Conservation (phyloP, 1,140 invertebrate species). For the Agrypnia vestita region DNA sequence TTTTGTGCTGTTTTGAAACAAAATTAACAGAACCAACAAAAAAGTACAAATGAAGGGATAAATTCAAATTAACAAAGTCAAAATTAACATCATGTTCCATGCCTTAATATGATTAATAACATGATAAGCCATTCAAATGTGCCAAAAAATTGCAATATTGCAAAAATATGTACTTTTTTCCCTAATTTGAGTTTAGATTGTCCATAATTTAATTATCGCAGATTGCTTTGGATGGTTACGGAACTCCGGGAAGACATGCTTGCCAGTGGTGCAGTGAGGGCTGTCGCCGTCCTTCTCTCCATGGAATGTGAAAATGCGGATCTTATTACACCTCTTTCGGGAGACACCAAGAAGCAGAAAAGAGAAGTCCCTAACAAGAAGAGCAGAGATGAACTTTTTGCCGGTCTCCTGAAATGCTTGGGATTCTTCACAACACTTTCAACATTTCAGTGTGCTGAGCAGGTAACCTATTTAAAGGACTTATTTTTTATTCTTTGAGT, state of each 20-base stretch:
- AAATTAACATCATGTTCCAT: no score
- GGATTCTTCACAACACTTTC: slow-evolving; percentile 69
- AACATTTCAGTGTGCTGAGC: slow-evolving; percentile 67
- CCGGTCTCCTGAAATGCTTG: slow-evolving; percentile 70
- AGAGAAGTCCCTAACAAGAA: slow-evolving; percentile 64
- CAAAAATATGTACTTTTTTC: no score
- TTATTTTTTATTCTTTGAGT: no score
- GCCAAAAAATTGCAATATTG: no score
- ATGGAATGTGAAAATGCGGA: slow-evolving; percentile 67
- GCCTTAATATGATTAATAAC: no score
- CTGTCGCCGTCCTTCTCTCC: slow-evolving; percentile 66
- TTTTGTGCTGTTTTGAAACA: no score
- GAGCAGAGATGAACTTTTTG: slow-evolving; percentile 68
- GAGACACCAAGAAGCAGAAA: slow-evolving; percentile 64
- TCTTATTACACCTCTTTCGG: slow-evolving; percentile 47
- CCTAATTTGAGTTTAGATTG: background rate
- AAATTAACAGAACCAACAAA: no score
- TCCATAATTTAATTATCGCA: slow-evolving; percentile 58
- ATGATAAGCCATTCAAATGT: no score
- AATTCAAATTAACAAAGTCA: no score
- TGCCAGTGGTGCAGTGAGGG: slow-evolving; percentile 64
- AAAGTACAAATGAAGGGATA: no score
- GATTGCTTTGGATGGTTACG: slow-evolving; percentile 69
- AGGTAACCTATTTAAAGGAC: slow-evolving; percentile 62
- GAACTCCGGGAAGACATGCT: slow-evolving; percentile 71